These are phyloP conservation scores for Hycleus cichorii DNA, from an alignment of 1,140 invertebrate species.

Conservation along the genomic window DNA sequence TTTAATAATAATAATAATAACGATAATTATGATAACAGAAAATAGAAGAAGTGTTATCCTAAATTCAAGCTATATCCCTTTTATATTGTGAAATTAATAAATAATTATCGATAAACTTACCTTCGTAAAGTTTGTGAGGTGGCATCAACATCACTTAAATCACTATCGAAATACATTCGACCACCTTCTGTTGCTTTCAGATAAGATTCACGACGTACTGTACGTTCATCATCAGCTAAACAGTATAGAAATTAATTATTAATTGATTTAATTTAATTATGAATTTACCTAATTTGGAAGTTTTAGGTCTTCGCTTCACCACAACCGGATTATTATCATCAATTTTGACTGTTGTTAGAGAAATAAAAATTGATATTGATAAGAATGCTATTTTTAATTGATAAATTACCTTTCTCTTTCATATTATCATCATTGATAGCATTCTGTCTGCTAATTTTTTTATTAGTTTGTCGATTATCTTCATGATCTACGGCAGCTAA, in stretches of 20 bases:
- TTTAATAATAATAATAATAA: constrained; percentile 1
- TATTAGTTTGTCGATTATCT: background rate
- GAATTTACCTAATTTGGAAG: constrained; percentile 37
- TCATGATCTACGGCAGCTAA: constrained; percentile 27
- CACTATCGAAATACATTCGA: constrained; percentile 58
- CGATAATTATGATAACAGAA: background rate
- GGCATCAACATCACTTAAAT: constrained; percentile 53
- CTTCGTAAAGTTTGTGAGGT: constrained; percentile 52
- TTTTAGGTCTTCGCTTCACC: constrained; percentile 37
- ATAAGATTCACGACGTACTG: constrained; percentile 82
- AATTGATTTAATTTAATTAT: background rate
- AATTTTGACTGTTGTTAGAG: constrained; percentile 7
- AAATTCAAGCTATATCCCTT: background rate
- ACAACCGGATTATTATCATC: constrained; percentile 32
- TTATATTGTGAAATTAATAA: background rate
- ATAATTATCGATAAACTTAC: constrained; percentile 40
- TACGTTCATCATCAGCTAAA: constrained; percentile 67
- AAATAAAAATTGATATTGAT: too few species aligned
- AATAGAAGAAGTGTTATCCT: background rate
- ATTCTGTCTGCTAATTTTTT: constrained; percentile 16
- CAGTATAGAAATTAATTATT: background rate
- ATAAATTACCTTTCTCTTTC: constrained; percentile 15
- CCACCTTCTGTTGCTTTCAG: constrained; percentile 78
- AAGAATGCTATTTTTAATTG: too few species aligned
- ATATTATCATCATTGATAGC: constrained; percentile 9